These are phyloP conservation scores for Drosophila basisetae DNA, from an alignment of 2,888 invertebrate species.

Conservation along the genomic window DNA sequence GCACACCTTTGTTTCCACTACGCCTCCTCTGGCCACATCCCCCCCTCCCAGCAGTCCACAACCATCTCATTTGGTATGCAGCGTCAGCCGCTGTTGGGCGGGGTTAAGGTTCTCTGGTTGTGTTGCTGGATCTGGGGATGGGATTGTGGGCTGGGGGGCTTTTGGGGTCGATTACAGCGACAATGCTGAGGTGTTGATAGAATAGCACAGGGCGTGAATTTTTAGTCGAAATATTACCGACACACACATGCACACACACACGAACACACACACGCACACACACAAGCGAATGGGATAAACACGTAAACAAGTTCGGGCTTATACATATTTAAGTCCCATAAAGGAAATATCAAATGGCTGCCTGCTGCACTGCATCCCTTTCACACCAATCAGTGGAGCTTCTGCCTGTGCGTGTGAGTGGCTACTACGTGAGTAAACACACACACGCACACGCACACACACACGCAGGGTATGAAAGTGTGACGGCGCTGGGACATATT, in stretches of 20 bases:
- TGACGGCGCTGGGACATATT: slow-evolving; percentile 65
- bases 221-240: slow-evolving; percentile 65
- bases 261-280: slow-evolving; percentile 1
- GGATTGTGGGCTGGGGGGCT: slow-evolving; percentile 5
- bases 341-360: slow-evolving; percentile 72
- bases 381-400: slow-evolving; percentile 39
- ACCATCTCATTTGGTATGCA: slow-evolving; percentile 77
- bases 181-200: slow-evolving; percentile 78
- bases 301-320: slow-evolving; percentile 69
- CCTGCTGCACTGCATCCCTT: slow-evolving; percentile 45
- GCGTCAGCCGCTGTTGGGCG: slow-evolving; percentile 48
- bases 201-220: slow-evolving; percentile 73
- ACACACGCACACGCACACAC: neutral
- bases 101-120: slow-evolving; percentile 9
- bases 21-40: neutral
- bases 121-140: slow-evolving; percentile 10
- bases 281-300: slow-evolving; percentile 32
- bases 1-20: neutral
- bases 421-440: slow-evolving; percentile 28
- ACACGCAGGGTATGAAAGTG: slow-evolving; percentile 28
- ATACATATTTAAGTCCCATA: slow-evolving; percentile 80
- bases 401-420: slow-evolving; percentile 17
- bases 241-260: neutral
- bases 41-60: neutral
- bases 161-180: slow-evolving; percentile 47